Base-by-base conservation (phyloP, 2,797 vertebrate genomes). In the Melanotaenia parkinsoni region DNA sequence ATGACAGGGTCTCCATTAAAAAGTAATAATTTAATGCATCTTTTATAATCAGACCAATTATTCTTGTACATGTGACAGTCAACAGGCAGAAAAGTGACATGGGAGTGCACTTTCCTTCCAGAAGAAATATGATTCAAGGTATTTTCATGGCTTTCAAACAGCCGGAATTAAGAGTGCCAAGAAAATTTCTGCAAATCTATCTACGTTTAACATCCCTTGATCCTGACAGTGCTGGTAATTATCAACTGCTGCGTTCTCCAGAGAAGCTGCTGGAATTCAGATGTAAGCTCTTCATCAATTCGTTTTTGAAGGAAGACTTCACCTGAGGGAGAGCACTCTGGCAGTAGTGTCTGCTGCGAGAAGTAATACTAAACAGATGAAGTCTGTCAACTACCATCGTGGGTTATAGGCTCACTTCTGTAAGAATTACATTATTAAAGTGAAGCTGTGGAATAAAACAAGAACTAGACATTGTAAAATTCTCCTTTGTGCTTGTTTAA, bases 351-450 rank as follows among this genome's bases (percentile, higher is more conserved):
- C 50, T 63, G 20, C 56, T 67, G 12, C 56, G 4, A 37, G 58
- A 45, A 14, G 35, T 83, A 65, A 82, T 60, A 53, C 59, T 59
- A 40, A 80, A 67, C 71, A 86, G 77, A 81, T 74, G 67, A 67
- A 13, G 32, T 57, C 22, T 53, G 28, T 43, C 32, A 64, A 12
- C 67, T 64, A 56, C 53, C 70, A 82, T 33, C 22, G 20, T 68
- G 35, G 20, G 69, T 66, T 60, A 60, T 10, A 38, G 62, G 13
- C 65, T 84, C 58, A 79, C 62, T 37, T 70, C 57, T 66, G 38
- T 61, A 33, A 45, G 22, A 57, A 45, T 28, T 53, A 59, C 24
- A 37, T 73, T 68, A 24, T 24, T 14, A 45, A 35, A 62, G 26
- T 14, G n/a, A 37, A 59, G 14, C 53, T 37, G 58, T 58, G n/a